Percentiles rank a stretch among this genome's conserved stretches.
Evolutionary conservation across 1,140 invertebrate genomes (phyloP).

Genomic region (Drosophila tropicalis): DNA sequence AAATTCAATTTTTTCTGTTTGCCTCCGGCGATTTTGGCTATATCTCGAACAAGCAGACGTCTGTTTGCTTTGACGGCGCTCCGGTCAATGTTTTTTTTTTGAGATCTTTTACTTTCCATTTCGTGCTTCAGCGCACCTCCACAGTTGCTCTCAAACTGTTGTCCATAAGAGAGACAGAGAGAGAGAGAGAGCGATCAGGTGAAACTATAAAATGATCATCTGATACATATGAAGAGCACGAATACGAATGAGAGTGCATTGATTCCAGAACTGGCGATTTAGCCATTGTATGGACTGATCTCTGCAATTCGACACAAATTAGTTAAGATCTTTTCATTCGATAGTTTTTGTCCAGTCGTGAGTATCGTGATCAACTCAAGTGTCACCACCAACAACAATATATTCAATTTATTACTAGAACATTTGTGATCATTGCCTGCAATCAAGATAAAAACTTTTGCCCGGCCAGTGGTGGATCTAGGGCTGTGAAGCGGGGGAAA

Average conservation of each 20-base stretch:
- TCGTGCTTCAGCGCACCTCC: slow-evolving; percentile 41
- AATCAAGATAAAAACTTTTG: too few species aligned
- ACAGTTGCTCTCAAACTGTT: slow-evolving; percentile 68
- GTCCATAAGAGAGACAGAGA: slow-evolving; percentile 33
- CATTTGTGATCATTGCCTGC: too few species aligned
- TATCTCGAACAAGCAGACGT: slow-evolving; percentile 37
- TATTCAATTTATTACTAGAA: too few species aligned
- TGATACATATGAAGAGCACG: slow-evolving; percentile 1
- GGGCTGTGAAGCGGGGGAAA: too few species aligned
- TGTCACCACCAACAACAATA: too few species aligned
- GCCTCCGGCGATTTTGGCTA: slow-evolving; percentile 12
- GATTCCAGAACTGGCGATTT: background rate
- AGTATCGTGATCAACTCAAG: too few species aligned
- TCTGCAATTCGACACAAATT: too few species aligned
- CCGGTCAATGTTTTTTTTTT: slow-evolving; percentile 65
- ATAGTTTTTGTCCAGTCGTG: too few species aligned
- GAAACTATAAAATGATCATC: background rate
- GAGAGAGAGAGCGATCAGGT: slow-evolving; percentile 3
- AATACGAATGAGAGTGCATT: slow-evolving; percentile 4
- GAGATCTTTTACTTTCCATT: slow-evolving; percentile 70
- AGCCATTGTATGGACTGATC: too few species aligned
- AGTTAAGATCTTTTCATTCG: too few species aligned
- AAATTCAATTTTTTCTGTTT: background rate
- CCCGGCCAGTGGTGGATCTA: too few species aligned
- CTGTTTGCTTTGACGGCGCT: slow-evolving; percentile 69